These are phyloP conservation scores for Sialia sialis DNA, from an alignment of 2,113 vertebrate genomes.

Conservation along the genomic window DNA sequence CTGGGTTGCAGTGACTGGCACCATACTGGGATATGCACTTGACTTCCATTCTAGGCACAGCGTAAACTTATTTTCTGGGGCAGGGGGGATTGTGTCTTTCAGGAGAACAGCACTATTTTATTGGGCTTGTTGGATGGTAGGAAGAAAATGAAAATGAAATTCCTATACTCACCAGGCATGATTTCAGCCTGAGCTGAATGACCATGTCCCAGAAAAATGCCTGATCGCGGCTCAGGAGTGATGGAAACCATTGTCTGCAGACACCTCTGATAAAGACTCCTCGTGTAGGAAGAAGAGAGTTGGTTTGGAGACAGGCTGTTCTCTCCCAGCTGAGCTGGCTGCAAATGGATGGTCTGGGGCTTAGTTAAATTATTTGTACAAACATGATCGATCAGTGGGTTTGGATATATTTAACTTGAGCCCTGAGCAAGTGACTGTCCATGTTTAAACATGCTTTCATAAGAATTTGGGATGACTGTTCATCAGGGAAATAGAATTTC, in stretches of 20 bases:
- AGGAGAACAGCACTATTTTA: background rate
- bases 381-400: background rate
- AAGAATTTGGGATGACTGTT: background rate
- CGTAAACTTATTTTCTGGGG: background rate
- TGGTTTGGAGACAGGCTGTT: background rate
- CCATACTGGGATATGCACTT: accelerated
- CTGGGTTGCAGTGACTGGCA: background rate
- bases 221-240: background rate
- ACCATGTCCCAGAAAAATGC: background rate
- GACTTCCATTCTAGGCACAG: background rate
- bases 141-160: background rate
- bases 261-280: background rate
- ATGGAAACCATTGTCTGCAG: background rate
- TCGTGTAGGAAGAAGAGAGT: background rate
- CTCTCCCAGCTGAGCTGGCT: background rate
- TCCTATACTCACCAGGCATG: background rate
- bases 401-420: background rate
- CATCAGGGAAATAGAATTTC: background rate
- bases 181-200: background rate
- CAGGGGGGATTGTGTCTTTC: background rate
- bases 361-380: background rate
- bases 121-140: background rate
- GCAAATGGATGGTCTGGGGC: background rate
- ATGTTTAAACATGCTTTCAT: background rate
- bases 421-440: background rate